Percentiles rank a stretch among this genome's conserved stretches.
Conservation (phyloP, 2,888 invertebrate genomes). For the Temnothorax unifasciatus region DNA sequence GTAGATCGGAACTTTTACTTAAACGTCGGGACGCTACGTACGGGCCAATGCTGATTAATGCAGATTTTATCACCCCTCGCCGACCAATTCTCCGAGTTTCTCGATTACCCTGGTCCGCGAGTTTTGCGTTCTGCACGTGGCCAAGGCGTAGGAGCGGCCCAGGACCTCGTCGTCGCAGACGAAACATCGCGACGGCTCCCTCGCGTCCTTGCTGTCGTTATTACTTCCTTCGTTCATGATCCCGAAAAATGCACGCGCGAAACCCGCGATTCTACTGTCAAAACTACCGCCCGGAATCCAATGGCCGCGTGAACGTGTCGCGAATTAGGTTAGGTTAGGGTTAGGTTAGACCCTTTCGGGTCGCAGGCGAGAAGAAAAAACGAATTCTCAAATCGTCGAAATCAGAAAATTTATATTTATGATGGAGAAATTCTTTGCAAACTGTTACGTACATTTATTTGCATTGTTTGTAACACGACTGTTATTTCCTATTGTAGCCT, state of each 20-base stretch:
- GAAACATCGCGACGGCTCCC: conserved; percentile 78
- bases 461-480: too few relatives aligned
- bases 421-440: too few relatives aligned
- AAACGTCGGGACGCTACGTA: not conserved
- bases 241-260: not conserved
- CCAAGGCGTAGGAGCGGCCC: conserved; percentile 83
- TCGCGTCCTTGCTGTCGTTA: not conserved
- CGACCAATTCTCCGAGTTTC: conserved; percentile 85
- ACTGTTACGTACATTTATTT: too few relatives aligned
- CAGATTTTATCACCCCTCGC: conserved; percentile 80
- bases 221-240: not conserved
- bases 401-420: too few relatives aligned
- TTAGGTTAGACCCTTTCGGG: not conserved
- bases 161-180: conserved; percentile 84
- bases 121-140: conserved; percentile 83
- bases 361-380: not conserved
- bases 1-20: conserved; percentile 2
- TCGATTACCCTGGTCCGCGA: conserved; percentile 83
- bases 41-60: not conserved
- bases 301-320: not conserved
- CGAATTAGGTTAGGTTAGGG: not conserved
- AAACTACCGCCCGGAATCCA: not conserved
- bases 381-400: too few relatives aligned
- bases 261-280: not conserved
- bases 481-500: too few relatives aligned